These are phyloP conservation scores for Varroa destructor DNA, from an alignment of 1,140 invertebrate genomes.

Conservation along the genomic window DNA sequence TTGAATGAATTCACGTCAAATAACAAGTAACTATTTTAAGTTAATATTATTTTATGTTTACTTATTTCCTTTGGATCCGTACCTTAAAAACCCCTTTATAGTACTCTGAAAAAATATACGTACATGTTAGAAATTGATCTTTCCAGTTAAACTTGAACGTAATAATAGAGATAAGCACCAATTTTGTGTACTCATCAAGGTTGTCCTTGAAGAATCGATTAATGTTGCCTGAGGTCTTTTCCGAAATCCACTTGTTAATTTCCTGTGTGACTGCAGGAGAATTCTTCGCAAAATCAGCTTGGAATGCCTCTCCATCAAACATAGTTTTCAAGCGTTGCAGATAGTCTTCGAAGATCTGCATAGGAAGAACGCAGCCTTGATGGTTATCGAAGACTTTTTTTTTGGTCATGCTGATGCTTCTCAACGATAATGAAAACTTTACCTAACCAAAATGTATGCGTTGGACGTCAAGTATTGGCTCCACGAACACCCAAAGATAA, in stretches of 20 bases:
- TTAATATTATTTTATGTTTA: not conserved
- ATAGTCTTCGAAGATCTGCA: slow-evolving; percentile 15
- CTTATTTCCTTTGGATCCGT: too few relatives aligned
- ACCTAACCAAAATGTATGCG: too few relatives aligned
- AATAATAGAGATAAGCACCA: slow-evolving; percentile 15
- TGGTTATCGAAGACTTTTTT: too few relatives aligned
- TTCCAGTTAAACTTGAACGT: slow-evolving; percentile 27
- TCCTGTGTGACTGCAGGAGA: not conserved
- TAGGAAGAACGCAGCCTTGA: not conserved
- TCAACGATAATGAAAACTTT: too few relatives aligned
- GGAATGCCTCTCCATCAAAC: slow-evolving; percentile 4
- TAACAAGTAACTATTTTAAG: not conserved
- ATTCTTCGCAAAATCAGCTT: slow-evolving; percentile 1
- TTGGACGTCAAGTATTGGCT: too few relatives aligned
- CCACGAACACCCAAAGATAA: too few relatives aligned
- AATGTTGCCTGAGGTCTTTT: slow-evolving; percentile 11
- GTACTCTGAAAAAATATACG: not conserved
- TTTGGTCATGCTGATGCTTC: too few relatives aligned
- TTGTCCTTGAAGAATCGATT: slow-evolving; percentile 15
- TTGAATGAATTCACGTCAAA: too few relatives aligned
- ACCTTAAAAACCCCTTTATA: too few relatives aligned
- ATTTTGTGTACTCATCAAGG: slow-evolving; percentile 12
- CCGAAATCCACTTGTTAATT: slow-evolving; percentile 18
- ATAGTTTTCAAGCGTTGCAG: slow-evolving; percentile 6
- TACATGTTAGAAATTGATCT: not conserved